Base-by-base conservation (phyloP, 64 coral and sea anemone genomes). In the Catalaphyllia jardinei region DNA sequence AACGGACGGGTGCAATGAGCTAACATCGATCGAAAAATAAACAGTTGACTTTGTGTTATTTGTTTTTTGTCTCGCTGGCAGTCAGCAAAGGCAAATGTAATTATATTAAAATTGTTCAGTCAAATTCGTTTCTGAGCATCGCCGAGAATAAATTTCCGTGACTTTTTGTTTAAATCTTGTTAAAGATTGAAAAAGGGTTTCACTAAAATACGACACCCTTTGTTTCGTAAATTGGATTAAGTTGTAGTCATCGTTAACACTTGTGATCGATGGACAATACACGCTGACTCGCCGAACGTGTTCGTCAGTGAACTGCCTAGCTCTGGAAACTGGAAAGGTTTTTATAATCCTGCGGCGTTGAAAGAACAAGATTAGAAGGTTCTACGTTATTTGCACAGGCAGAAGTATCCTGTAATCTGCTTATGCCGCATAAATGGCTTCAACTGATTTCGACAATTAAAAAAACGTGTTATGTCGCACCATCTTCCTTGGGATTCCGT, bases 1-100 rank as follows among this genome's bases (percentile, higher is more conserved):
- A 85, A 28, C 39, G 24, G n/a, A 85, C 81, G 52, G 63, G 81
- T 49, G 67, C 65, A 39, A 71, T 20, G 49, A 22, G 81, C 24
- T 19, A 29, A 51, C 31, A 20, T 49, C 18, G 20, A 17, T 77
- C n/a, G 46, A 49, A 85, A 49, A 69, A 67, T 69, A 69, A 69
- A 69, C 65, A 85, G 4, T 20, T 35, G 7, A 24, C 28, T 71
- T 71, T 4, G 5, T 8, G 42, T 46, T 71, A 28, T 27, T 85
- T 50, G 14, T 83, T 29, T 7, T 51, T 71, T 71, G 81, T 85
- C 7, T 11, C 13, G 24, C 22, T 11, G 35, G 8, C 0, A 10
- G 15, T 17, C n/a, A 59, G n/a, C 51, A 16, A 33, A 9, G 14
- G 59, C 17, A 85, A 25, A 18, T 6, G 16, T 69, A 1, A 8